Base-by-base conservation (phyloP, 2,888 invertebrate species). In the Keiferia lycopersicella region DNA sequence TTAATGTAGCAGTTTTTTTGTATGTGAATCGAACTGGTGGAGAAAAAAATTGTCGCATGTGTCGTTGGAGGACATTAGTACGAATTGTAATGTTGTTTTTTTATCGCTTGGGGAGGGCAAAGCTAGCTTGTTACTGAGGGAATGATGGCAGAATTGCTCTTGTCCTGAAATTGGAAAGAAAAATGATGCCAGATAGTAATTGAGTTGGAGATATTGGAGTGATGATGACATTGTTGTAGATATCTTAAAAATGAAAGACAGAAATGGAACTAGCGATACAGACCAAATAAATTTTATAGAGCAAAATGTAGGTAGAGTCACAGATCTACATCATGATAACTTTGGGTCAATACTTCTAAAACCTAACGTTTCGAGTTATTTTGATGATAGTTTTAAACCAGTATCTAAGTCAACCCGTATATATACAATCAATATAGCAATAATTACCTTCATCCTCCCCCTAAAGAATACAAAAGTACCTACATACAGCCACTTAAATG, bases 1-100 rank as follows among this genome's bases (percentile, higher is more conserved):
- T 87, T 89, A 91, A 90, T 91, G 90, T 85, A 80, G 76, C 79
- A 77, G 79, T 83, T 86, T 87, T 34, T 86, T 87, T 86, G 51
- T 53, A 22, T 75, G 75, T 76, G 77, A 82, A 82, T 84, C 81
- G 82, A 82, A 81, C 78, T 77, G 77, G 73, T 78, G 71, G 81
- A 80, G 41, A 83, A 82, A 81, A 82, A 73, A 71, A 71, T 71
- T 79, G 80, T 84, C 84, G 75, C 84, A 83, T 84, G 86, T 87
- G 86, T 81, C 75, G 72, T 72, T 71, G 70, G 75, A 77, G 77
- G 74, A 79, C 84, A 84, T 85, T 86, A 84, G 78, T 73, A 72
- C 70, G 76, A 79, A 80, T 81, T 79, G 81, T 86, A 84, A 86
- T 83, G 79, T 81, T 71, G 76, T 80, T 79, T 76, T 77, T 71